Evolutionary conservation across 2,797 vertebrate genomes (phyloP), one percentile per base, ranked within the genome.

Genomic region (Brachymystax lenok): DNA sequence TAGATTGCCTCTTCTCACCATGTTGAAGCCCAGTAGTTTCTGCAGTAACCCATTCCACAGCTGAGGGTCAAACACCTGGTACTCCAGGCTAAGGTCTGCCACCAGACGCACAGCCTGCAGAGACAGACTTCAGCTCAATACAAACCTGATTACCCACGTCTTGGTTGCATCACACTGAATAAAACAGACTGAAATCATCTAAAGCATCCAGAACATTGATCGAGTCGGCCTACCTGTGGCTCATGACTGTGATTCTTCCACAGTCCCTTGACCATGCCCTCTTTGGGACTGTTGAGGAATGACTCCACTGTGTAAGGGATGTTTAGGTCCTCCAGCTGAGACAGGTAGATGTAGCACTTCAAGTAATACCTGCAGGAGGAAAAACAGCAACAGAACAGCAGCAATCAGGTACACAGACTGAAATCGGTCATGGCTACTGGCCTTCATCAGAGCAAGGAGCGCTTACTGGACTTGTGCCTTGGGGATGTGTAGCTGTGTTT

Each of bases 241-340:
- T 99, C 96, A 0, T 98, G 96, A 79, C 94, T 97, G 90, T 99
- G 98, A 84, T 99, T 99, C 80, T 98, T 99, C 98, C 98, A 99
- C 0, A 99, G 90, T 3, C 98, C 98, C 85, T 99, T 99, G 73
- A 99, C 94, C 92, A 99, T 94, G 52, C 97, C 98, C 81, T 99
- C 97, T 86, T 99, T 99, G 0, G 97, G 95, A 74, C 96, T 96
- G 79, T 86, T 96, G 80, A 95, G 93, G 82, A 99, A 99, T 2
- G 96, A 95, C 84, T 96, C 95, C n/a, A 95, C 92, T 0, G 97
- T 98, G 81, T 97, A 97, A 0, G 97, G 96, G 81, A 99, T 97
- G 87, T 98, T 97, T 80, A 99, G 83, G 0, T 83, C 91, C 91
- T 99, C 97, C 93, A 99, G 94, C 63, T 95, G 95, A 46, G 97